Conservation (phyloP, 2,888 invertebrate species). For the Mayetiola destructor region DNA sequence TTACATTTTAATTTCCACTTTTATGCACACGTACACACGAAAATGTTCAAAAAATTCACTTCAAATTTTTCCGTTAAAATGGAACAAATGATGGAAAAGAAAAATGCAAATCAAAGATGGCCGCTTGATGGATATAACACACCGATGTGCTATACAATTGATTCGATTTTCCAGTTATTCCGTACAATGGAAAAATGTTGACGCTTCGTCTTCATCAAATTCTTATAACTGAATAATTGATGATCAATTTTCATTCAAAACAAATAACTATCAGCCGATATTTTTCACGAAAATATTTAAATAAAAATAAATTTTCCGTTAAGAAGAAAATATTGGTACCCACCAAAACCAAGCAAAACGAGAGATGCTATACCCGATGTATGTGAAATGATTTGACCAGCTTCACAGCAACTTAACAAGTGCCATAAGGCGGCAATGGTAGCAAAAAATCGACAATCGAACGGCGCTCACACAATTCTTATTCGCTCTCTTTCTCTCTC, state of each 20-base stretch:
- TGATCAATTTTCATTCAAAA: not conserved
- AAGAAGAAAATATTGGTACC: not conserved
- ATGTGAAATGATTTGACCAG: constrained; percentile 12
- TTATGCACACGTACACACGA: not conserved
- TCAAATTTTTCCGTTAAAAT: not conserved
- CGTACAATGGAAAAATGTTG: not conserved
- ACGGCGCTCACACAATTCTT: not conserved
- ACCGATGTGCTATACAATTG: not conserved
- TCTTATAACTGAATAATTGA: not conserved
- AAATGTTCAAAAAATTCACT: constrained; percentile 1
- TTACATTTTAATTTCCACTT: not conserved
- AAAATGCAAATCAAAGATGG: constrained; percentile 11
- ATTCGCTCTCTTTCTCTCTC: not conserved
- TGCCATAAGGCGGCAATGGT: constrained; percentile 12
- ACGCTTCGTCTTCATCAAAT: not conserved
- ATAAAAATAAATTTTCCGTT: not conserved
- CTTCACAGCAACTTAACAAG: constrained; percentile 13
- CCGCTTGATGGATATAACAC: constrained; percentile 6
- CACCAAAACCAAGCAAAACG: constrained; percentile 13
- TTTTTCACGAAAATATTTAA: not conserved
- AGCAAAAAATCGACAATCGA: constrained; percentile 12
- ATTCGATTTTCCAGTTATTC: not conserved
- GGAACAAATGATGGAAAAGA: not conserved
- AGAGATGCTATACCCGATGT: constrained; percentile 12
- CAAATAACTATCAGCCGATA: not conserved